phyloP scores from a whole-genome alignment of 2,797 vertebrate genomes.

The Scolopax rusticola region DNA sequence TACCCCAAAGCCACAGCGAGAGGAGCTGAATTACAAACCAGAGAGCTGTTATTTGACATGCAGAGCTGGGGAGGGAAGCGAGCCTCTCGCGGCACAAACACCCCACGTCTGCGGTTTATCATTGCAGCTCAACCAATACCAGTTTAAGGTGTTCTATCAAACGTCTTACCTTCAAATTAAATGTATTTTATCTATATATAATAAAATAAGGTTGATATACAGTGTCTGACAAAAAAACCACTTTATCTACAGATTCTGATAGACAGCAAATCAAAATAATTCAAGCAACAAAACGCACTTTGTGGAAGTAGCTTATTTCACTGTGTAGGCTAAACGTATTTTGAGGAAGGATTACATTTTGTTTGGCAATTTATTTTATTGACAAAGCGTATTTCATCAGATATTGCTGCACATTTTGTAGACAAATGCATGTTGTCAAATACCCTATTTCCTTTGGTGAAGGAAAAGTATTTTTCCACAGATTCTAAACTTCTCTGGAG shows the following conservation, averaged over 20 bases:
- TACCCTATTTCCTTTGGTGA: constrained; percentile 72
- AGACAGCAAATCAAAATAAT: constrained; percentile 79
- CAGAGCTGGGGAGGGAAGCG: neutral
- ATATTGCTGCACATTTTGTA: constrained; percentile 78
- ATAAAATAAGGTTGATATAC: constrained; percentile 44
- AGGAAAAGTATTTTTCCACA: constrained; percentile 72
- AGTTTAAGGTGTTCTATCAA: neutral
- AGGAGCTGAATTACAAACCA: neutral
- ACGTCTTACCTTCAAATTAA: constrained; percentile 43
- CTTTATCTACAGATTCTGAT: constrained; percentile 71
- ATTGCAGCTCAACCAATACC: neutral
- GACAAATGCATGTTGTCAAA: constrained; percentile 83
- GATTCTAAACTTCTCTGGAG: constrained; percentile 43
- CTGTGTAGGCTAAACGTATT: constrained; percentile 74
- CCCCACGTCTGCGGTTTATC: neutral
- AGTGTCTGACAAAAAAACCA: constrained; percentile 51
- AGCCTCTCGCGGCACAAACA: neutral
- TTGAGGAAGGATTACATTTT: constrained; percentile 81
- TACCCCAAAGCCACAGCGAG: neutral
- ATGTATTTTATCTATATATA: constrained; percentile 48
- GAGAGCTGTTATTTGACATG: neutral
- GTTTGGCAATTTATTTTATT: constrained; percentile 84
- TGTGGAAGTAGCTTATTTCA: constrained; percentile 77
- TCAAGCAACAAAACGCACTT: constrained; percentile 73
- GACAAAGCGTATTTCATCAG: constrained; percentile 82